Evolutionary conservation across 2,797 vertebrate species (phyloP).

Genomic region (Eulemur rubriventer): DNA sequence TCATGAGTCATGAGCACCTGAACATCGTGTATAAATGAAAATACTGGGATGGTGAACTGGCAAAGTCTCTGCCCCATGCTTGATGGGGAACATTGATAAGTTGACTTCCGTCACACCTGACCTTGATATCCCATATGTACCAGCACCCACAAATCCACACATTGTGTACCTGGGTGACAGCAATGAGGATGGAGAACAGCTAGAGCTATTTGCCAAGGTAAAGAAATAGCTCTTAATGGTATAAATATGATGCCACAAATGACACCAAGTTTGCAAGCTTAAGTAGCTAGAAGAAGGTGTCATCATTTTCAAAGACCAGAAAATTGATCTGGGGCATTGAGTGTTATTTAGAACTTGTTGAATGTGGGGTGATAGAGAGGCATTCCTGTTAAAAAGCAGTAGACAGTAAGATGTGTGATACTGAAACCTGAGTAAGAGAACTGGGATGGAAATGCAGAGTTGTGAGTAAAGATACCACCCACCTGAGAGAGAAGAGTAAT

Average conservation of each 20-base stretch:
- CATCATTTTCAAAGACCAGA: not conserved
- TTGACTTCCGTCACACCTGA: not conserved
- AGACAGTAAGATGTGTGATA: not conserved
- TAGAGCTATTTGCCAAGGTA: not conserved
- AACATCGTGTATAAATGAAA: not conserved
- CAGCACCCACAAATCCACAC: not conserved
- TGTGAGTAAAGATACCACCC: not conserved
- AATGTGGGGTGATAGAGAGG: not conserved
- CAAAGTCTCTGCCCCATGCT: not conserved
- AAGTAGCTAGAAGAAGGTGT: not conserved
- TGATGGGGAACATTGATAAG: not conserved
- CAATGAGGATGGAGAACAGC: not conserved
- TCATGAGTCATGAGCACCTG: not conserved
- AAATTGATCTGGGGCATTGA: constrained; percentile 3
- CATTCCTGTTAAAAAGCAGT: not conserved
- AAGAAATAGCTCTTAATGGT: not conserved
- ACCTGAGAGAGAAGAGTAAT: not conserved
- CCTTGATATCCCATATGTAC: not conserved
- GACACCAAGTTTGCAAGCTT: constrained; percentile 14
- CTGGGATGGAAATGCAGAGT: not conserved
- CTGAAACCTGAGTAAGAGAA: not conserved
- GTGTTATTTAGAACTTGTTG: constrained; percentile 1
- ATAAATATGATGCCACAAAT: constrained; percentile 33
- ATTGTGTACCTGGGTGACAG: not conserved
- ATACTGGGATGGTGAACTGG: not conserved